Evolutionary conservation across 2,888 invertebrate genomes (phyloP).

Genomic region (Limnephilus rhombicus): DNA sequence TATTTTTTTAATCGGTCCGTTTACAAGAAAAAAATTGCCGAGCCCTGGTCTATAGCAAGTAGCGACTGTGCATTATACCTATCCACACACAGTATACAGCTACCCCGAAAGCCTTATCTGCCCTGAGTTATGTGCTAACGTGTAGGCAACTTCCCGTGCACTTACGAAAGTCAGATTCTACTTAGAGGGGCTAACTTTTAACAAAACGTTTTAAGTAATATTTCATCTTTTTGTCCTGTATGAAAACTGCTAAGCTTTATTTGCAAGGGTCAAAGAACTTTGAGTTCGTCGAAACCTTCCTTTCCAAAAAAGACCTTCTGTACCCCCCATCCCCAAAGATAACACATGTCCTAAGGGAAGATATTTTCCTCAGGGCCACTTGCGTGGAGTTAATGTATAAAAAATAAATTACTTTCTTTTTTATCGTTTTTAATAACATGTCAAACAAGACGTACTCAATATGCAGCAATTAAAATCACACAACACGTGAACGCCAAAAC

Average conservation of each 20-base stretch:
- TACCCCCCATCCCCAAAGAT: too few relatives aligned
- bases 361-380: too few relatives aligned
- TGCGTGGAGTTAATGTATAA: too few relatives aligned
- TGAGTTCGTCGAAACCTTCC: neutral
- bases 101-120: conserved; percentile 6
- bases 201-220: neutral
- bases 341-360: too few relatives aligned
- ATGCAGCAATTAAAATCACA: too few relatives aligned
- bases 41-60: neutral
- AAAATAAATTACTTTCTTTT: too few relatives aligned
- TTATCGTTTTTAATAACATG: too few relatives aligned
- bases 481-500: too few relatives aligned
- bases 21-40: too few relatives aligned
- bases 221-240: neutral
- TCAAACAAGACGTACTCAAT: too few relatives aligned
- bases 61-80: neutral
- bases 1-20: too few relatives aligned
- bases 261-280: neutral
- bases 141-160: conserved; percentile 32
- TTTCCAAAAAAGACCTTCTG: too few relatives aligned
- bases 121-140: conserved; percentile 31
- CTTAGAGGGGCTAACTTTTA: neutral
- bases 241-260: neutral
- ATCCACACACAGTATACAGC: neutral
- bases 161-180: conserved; percentile 12